Percentiles rank a stretch among this genome's conserved stretches.
Evolutionary conservation across 1,140 invertebrate genomes (phyloP).

Genomic region (Pogonomyrmex californicus): DNA sequence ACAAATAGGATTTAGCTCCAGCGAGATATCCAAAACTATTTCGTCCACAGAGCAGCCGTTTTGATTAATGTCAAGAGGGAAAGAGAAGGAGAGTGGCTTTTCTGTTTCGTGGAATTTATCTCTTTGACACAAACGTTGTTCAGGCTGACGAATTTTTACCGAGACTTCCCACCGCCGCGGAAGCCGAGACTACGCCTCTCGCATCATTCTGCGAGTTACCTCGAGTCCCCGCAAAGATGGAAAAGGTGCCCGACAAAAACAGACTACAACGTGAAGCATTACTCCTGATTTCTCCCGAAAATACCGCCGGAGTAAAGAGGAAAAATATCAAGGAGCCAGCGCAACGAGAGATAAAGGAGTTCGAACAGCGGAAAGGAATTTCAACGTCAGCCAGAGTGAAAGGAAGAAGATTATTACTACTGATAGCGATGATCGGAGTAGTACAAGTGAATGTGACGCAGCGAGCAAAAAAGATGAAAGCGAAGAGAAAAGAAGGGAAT

Average conservation of each 20-base stretch:
- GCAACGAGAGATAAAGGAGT: slow-evolving; percentile 43
- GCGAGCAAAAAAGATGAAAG: slow-evolving; percentile 43
- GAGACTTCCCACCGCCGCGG: neutral
- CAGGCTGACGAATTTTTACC: slow-evolving; percentile 38
- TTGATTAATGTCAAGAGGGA: slow-evolving; percentile 3
- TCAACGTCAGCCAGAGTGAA: slow-evolving; percentile 42
- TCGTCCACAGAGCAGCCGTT: neutral
- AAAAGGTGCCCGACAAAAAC: slow-evolving; percentile 7
- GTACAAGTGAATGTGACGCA: slow-evolving; percentile 54
- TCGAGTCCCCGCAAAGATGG: slow-evolving; percentile 6
- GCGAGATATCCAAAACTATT: neutral
- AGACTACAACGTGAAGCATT: slow-evolving; percentile 23
- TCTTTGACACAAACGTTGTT: slow-evolving; percentile 35
- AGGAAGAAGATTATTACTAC: slow-evolving; percentile 51
- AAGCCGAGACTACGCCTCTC: neutral
- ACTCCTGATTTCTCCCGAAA: slow-evolving; percentile 49
- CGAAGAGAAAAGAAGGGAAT: slow-evolving; percentile 18
- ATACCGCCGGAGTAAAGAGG: slow-evolving; percentile 7
- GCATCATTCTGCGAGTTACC: slow-evolving; percentile 11
- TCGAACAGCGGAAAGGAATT: slow-evolving; percentile 51
- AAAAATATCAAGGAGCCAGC: slow-evolving; percentile 41
- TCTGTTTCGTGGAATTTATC: slow-evolving; percentile 21
- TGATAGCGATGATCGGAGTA: slow-evolving; percentile 52
- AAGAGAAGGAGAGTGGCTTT: neutral
- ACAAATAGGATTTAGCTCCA: neutral